phyloP scores from a whole-genome alignment of 1,140 invertebrate species.

The Zaprionus gabonicus region DNA sequence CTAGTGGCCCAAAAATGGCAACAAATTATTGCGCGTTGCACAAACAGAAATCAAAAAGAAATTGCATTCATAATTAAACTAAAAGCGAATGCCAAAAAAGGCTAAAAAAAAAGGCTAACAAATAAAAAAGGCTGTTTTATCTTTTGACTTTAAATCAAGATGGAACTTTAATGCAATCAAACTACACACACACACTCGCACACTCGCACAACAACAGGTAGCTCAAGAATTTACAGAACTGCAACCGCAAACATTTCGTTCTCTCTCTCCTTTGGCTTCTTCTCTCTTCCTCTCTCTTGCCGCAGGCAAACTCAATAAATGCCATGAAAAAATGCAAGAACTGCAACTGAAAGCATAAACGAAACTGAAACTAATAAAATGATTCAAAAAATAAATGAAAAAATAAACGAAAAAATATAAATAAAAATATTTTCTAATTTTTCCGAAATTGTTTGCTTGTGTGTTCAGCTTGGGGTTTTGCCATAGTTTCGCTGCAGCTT shows the following conservation, averaged over 20 bases:
- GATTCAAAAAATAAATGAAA: neutral
- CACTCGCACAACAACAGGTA: neutral
- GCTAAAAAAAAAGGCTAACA: neutral
- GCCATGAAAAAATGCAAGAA: constrained; percentile 33
- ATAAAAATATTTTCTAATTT: constrained; percentile 1
- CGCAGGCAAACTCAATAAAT: constrained; percentile 38
- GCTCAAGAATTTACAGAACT: neutral
- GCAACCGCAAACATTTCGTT: neutral
- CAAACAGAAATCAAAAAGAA: neutral
- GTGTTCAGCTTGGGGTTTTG: constrained; percentile 12
- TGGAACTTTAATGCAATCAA: neutral
- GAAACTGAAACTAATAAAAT: neutral
- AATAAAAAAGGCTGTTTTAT: neutral
- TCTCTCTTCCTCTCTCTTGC: neutral
- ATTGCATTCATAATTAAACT: neutral
- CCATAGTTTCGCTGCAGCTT: constrained; percentile 51
- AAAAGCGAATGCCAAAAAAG: neutral
- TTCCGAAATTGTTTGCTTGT: constrained; percentile 21
- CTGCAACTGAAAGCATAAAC: constrained; percentile 18
- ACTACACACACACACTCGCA: neutral
- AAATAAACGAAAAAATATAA: neutral
- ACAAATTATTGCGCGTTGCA: neutral
- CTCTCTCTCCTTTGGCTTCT: neutral
- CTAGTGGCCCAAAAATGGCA: neutral
- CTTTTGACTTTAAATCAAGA: neutral